Percentiles rank a stretch among this genome's conserved stretches.
phyloP scores from a whole-genome alignment of 2,888 invertebrate species.

The Parasteatoda lunata region DNA sequence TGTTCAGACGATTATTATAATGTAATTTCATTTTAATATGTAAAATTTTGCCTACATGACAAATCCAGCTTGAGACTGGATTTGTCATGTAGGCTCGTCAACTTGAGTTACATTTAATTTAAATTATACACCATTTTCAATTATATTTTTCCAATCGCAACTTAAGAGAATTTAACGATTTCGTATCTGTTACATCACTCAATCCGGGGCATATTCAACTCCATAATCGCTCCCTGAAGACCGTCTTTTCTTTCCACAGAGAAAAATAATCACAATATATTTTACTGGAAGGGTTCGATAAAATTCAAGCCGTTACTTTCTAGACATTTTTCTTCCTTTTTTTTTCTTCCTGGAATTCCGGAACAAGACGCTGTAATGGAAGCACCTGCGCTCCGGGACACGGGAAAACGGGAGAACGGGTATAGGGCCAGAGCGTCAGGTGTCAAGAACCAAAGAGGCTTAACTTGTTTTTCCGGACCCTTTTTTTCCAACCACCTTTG shows the following conservation, averaged over 20 bases:
- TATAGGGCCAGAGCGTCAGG: slow-evolving; percentile 55
- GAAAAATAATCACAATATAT: slow-evolving; percentile 58
- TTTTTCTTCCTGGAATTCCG: slow-evolving; percentile 17
- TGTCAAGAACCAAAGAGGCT: slow-evolving; percentile 66
- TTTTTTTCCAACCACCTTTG: slow-evolving; percentile 21
- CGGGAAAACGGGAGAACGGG: slow-evolving; percentile 38
- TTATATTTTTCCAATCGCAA: too few species aligned
- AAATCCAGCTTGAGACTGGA: too few species aligned
- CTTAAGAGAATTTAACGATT: too few species aligned
- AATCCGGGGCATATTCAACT: not conserved
- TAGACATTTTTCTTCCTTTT: not conserved
- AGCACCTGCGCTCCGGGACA: slow-evolving; percentile 63
- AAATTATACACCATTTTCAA: too few species aligned
- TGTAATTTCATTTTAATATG: too few species aligned
- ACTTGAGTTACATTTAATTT: too few species aligned
- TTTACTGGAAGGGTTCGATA: slow-evolving; percentile 46
- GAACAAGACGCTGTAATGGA: slow-evolving; percentile 64
- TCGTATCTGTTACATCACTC: too few species aligned
- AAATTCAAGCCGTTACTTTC: slow-evolving; percentile 50
- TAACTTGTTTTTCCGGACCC: slow-evolving; percentile 64
- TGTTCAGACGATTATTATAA: too few species aligned
- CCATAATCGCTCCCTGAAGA: not conserved
- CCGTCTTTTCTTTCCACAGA: not conserved
- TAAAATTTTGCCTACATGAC: too few species aligned
- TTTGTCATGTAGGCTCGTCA: too few species aligned